A percentile compares a stretch with the other conserved stretches of the same genome.
These are phyloP conservation scores for Potamilus streckersoni DNA, from an alignment of 1,140 invertebrate species.

Conservation along the genomic window DNA sequence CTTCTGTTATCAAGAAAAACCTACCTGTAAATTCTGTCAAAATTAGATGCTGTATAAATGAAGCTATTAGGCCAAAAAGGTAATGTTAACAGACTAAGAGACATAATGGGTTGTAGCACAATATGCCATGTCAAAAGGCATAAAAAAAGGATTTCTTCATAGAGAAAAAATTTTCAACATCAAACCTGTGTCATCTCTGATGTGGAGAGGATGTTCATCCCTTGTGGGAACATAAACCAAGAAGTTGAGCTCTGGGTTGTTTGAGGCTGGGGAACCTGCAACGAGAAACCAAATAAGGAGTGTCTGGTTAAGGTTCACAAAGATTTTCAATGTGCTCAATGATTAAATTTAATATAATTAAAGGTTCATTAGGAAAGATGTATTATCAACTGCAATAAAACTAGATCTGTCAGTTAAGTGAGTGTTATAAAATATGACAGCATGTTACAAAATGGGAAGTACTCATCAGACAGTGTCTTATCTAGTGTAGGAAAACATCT, in stretches of 20 bases:
- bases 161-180: background rate
- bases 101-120: background rate
- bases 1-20: too few relatives aligned
- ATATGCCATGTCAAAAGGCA: too few relatives aligned
- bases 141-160: background rate
- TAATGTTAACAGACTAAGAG: background rate
- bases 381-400: background rate
- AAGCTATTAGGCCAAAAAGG: too few relatives aligned
- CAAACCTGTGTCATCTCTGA: constrained; percentile 68
- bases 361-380: background rate
- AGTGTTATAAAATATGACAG: too few relatives aligned
- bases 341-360: background rate
- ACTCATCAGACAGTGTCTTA: too few relatives aligned
- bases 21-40: too few relatives aligned
- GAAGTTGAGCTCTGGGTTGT: constrained; percentile 85
- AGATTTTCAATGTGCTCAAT: background rate
- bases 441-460: too few relatives aligned
- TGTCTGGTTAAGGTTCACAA: background rate
- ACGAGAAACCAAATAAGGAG: constrained; percentile 9
- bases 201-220: constrained; percentile 79
- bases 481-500: too few relatives aligned
- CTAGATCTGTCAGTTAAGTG: background rate
- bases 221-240: constrained; percentile 85
- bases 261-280: constrained; percentile 81
- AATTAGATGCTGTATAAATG: too few relatives aligned